A percentile compares a stretch with the other conserved stretches of the same genome.
Conservation (phyloP, 1,140 invertebrate species). For the Octopus sinensis region DNA sequence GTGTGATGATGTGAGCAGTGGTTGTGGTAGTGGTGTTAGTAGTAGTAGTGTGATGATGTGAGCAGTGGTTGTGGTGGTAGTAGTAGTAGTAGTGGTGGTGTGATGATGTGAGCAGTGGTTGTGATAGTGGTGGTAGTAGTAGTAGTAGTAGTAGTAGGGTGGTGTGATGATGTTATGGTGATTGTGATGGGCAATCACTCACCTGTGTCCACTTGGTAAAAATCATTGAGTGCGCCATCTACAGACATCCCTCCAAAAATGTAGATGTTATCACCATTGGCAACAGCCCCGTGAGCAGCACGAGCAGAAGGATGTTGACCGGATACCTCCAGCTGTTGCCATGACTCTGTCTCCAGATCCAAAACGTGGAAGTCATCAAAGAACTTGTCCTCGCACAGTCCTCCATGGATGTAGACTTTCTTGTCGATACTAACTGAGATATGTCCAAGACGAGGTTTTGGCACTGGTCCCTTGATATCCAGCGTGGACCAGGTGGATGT, state of each 20-base stretch:
- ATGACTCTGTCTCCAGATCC: constrained; percentile 49
- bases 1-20: no score
- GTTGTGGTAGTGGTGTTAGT: no score
- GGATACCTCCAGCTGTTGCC: constrained; percentile 29
- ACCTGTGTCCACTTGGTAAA: constrained; percentile 51
- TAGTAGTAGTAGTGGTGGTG: no score
- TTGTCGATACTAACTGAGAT: constrained; percentile 45
- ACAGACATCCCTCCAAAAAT: constrained; percentile 56
- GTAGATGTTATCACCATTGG: constrained; percentile 41
- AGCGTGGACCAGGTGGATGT: constrained; percentile 46
- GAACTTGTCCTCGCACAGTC: constrained; percentile 53
- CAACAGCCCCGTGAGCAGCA: constrained; percentile 51
- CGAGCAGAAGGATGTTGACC: constrained; percentile 37
- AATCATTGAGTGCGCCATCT: constrained; percentile 54
- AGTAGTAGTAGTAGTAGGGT: no score
- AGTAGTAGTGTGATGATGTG: no score
- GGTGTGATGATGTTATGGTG: no score
- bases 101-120: no score
- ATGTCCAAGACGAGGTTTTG: constrained; percentile 57
- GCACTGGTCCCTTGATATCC: constrained; percentile 45
- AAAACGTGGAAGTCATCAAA: constrained; percentile 56
- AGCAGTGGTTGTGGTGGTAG: no score
- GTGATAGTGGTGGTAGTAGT: no score
- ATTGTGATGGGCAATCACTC: constrained; percentile 18
- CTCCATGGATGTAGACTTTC: constrained; percentile 55